phyloP scores from a whole-genome alignment of 2,113 vertebrate species.

The Myrmophylax atrothorax region DNA sequence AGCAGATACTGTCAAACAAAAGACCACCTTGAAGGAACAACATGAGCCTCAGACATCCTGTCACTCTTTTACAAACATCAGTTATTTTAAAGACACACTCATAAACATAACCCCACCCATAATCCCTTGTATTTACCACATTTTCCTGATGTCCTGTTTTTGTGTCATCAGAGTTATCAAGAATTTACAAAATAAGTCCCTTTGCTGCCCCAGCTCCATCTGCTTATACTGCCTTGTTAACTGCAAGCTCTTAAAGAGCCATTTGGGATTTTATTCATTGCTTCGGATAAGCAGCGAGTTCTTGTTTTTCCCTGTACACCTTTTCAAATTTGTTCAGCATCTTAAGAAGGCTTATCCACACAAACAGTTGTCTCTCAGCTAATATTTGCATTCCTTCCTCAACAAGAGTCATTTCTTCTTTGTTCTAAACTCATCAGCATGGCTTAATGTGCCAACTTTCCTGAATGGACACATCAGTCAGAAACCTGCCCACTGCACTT shows the following conservation, averaged over 20 bases:
- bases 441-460: not conserved
- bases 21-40: not conserved
- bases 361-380: not conserved
- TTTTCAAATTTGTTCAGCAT: not conserved
- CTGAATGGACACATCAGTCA: not conserved
- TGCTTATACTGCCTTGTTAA: not conserved
- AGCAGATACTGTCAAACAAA: not conserved
- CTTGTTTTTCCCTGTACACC: not conserved
- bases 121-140: not conserved
- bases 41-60: not conserved
- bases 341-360: not conserved
- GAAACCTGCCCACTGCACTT: not conserved
- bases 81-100: not conserved
- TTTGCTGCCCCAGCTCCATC: not conserved
- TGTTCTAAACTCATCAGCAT: not conserved
- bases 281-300: not conserved
- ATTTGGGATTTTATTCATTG: not conserved
- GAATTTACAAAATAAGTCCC: not conserved
- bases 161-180: not conserved
- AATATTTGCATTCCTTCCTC: slow-evolving; percentile 3
- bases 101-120: not conserved
- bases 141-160: not conserved
- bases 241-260: not conserved
- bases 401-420: not conserved
- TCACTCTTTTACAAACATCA: not conserved